Evolutionary conservation across 1,140 invertebrate genomes (phyloP).

Genomic region (Brachionus calyciflorus): DNA sequence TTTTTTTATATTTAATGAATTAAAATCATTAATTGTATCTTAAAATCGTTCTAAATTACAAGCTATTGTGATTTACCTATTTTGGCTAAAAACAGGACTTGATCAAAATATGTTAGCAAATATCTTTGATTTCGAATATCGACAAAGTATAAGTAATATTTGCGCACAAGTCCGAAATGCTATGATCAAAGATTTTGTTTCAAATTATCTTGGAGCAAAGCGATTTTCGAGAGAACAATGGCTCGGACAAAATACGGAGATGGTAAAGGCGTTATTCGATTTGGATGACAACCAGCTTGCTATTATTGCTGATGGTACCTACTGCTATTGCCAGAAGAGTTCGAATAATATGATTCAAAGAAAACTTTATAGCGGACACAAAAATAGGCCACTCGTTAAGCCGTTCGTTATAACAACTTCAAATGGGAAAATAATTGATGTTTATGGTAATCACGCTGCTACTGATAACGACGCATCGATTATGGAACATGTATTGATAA

Average conservation of each 20-base stretch:
- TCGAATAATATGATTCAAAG: neutral
- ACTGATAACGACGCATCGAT: neutral
- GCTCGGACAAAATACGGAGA: no score
- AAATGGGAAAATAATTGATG: no score
- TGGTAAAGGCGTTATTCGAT: constrained; percentile 12
- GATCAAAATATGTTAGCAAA: constrained; percentile 9
- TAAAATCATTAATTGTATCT: constrained; percentile 18
- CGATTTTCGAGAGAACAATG: neutral
- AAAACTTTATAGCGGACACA: neutral
- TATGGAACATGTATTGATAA: constrained; percentile 16
- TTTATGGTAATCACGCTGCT: no score
- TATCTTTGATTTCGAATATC: no score
- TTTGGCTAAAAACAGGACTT: no score
- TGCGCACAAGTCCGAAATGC: neutral
- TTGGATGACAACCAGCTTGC: constrained; percentile 11
- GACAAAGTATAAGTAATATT: constrained; percentile 1
- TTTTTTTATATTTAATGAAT: neutral
- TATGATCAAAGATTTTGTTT: constrained; percentile 5
- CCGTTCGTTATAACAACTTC: no score
- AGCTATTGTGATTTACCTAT: constrained; percentile 1
- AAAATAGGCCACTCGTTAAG: no score
- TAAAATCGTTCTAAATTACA: constrained; percentile 9
- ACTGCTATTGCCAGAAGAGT: constrained; percentile 5
- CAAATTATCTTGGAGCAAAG: neutral
- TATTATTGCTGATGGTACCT: neutral